These are phyloP conservation scores for Pachycephala philippinensis DNA, from an alignment of 2,113 vertebrate genomes.

Conservation along the genomic window DNA sequence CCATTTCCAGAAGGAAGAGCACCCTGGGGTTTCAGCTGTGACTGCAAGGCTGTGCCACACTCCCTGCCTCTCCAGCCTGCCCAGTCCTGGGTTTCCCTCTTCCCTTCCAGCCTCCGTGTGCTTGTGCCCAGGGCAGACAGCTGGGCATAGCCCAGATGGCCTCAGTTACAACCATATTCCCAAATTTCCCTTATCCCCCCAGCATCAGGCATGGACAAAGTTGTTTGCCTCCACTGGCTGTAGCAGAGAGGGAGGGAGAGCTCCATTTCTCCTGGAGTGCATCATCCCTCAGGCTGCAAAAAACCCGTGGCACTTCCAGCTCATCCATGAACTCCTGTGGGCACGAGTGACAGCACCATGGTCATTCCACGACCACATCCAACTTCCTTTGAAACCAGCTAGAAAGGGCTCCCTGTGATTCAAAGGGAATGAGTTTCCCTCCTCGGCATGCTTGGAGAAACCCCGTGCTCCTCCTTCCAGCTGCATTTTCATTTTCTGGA, in stretches of 20 bases:
- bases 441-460: not conserved
- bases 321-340: not conserved
- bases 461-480: not conserved
- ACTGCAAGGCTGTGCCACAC: not conserved
- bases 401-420: not conserved
- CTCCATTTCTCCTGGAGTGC: not conserved
- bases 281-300: not conserved
- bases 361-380: not conserved
- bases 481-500: not conserved
- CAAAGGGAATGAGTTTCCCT: not conserved
- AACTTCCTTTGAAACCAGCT: not conserved
- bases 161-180: not conserved
- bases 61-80: not conserved
- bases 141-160: not conserved
- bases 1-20: not conserved
- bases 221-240: not conserved
- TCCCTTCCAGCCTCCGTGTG: accelerated
- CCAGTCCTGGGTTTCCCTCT: not conserved
- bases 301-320: not conserved
- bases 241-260: not conserved
- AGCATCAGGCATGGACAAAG: not conserved
- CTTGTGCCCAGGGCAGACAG: not conserved
- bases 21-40: not conserved
- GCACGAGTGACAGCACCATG: not conserved
- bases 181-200: not conserved